Evolutionary conservation across 30 jellyfish, hydroid and myxozoan species (phyloP), one percentile per base, ranked within the genome.

Genomic region (Cassiopea xamachana): DNA sequence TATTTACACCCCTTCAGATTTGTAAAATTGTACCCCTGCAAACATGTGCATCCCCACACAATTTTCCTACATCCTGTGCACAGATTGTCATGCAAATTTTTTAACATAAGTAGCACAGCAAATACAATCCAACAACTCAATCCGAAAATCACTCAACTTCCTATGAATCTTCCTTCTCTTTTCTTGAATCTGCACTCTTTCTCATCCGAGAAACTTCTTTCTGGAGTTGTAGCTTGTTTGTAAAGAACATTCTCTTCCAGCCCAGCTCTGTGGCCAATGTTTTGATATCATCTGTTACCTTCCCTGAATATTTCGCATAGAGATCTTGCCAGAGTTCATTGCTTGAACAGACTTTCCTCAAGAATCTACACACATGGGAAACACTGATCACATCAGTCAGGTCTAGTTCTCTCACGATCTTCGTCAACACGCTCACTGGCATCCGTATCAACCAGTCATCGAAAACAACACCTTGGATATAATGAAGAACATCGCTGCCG

Each of bases 191-290:
- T 27, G 92, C 94, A 77, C 95, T 92, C 80, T 83, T 84, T 1
- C 98, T 91, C 85, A 94, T 46, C 49, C 98, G 87, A 1, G 98
- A 94, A 47, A 87, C 98, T 69, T 94, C 88, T 74, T 94, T 94
- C 69, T 94, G 98, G 83, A 94, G 90, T 64, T 94, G 98, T 50
- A 94, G 80, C 81, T 85, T 94, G 80, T 90, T 84, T 7, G 98
- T 94, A 82, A 94, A 94, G 73, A 94, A 90, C 83, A 87, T 60
- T 77, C 89, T 94, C 83, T 77, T 94, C 98, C 98, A 94, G 4
- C 98, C 98, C 49, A 84, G 50, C 51, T 94, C 97, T 19, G 48
- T 79, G 2, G 94, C 97, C 69, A 94, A 71, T 58, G 79, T 67
- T 70, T 75, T 80, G 27, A 86, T 82, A 50, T 94, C 97, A 7